These are phyloP conservation scores for Cryptosula pallasiana DNA, from an alignment of 2,888 invertebrate species.

Conservation along the genomic window DNA sequence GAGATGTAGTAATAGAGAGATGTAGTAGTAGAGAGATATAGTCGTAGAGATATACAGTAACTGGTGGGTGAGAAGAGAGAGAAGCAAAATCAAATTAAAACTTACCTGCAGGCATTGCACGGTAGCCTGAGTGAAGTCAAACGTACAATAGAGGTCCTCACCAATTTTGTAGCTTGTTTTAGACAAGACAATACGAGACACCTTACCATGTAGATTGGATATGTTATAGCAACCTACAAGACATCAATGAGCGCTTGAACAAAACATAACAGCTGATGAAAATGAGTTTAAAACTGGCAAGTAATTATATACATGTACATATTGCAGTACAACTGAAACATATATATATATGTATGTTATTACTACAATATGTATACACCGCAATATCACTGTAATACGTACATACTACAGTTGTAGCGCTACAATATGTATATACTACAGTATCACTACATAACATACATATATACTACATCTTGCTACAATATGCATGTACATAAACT, in stretches of 20 bases:
- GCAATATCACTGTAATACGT: not conserved
- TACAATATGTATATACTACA: not conserved
- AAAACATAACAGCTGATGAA: not conserved
- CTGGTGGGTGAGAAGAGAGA: not conserved
- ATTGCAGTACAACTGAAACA: too few species aligned
- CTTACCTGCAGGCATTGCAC: constrained; percentile 83
- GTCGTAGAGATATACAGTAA: not conserved
- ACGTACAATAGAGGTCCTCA: constrained; percentile 93
- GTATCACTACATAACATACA: not conserved
- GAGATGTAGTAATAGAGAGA: not conserved
- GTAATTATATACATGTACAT: too few species aligned
- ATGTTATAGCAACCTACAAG: constrained; percentile 55
- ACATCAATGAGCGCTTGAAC: not conserved
- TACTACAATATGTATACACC: not conserved
- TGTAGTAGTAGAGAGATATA: not conserved
- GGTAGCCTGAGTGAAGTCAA: constrained; percentile 85
- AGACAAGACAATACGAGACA: constrained; percentile 87
- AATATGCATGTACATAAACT: not conserved
- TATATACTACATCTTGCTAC: not conserved
- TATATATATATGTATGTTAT: too few species aligned
- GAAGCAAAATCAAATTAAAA: not conserved
- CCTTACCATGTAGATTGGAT: constrained; percentile 73
- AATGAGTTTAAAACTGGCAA: too few species aligned
- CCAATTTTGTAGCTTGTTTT: constrained; percentile 93
- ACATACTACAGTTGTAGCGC: not conserved